These are phyloP conservation scores for Limenitis camilla DNA, from an alignment of 2,888 invertebrate genomes.

Conservation along the genomic window DNA sequence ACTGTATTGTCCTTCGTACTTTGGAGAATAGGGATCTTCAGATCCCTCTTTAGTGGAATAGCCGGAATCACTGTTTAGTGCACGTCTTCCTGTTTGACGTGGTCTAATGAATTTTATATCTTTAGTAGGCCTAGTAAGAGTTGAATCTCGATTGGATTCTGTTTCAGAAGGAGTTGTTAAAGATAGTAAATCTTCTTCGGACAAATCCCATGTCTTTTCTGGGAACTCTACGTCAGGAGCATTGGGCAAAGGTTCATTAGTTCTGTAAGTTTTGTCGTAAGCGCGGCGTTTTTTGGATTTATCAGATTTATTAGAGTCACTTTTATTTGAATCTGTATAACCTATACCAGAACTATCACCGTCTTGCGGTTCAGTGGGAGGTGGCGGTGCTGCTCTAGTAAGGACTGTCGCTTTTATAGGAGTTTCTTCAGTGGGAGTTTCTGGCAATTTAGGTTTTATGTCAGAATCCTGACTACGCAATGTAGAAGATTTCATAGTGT, in stretches of 20 bases:
- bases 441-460: conserved; percentile 48
- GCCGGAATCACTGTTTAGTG: conserved; percentile 67
- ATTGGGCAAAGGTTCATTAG: conserved; percentile 85
- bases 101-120: conserved; percentile 78
- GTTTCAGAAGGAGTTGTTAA: conserved; percentile 74
- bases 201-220: conserved; percentile 85
- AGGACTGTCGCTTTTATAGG: conserved; percentile 38
- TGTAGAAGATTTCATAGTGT: conserved; percentile 64
- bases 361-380: conserved; percentile 47
- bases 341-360: conserved; percentile 71
- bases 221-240: conserved; percentile 86
- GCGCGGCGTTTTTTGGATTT: conserved; percentile 79
- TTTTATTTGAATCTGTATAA: conserved; percentile 67
- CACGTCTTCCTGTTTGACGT: conserved; percentile 75
- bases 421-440: conserved; percentile 55
- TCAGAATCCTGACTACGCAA: conserved; percentile 54
- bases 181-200: conserved; percentile 77
- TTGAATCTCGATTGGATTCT: conserved; percentile 73
- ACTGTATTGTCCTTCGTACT: conserved; percentile 59
- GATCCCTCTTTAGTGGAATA: conserved; percentile 63
- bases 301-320: conserved; percentile 68
- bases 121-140: conserved; percentile 73
- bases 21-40: conserved; percentile 58
- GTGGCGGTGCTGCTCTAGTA: conserved; percentile 48
- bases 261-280: conserved; percentile 88